These are phyloP conservation scores for Fratercula arctica DNA, from an alignment of 2,797 vertebrate species.

Conservation along the genomic window DNA sequence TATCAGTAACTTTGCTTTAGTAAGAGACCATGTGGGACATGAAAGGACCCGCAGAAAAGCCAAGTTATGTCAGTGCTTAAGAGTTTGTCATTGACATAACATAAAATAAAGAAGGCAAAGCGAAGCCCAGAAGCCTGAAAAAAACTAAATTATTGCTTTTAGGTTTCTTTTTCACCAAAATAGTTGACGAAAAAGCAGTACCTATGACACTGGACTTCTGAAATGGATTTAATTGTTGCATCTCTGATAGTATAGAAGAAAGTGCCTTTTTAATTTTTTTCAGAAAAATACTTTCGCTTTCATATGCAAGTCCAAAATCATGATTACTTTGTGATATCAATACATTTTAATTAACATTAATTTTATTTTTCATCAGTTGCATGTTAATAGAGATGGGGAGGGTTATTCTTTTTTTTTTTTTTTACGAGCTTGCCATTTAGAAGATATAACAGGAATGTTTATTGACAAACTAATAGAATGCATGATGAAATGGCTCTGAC, in stretches of 20 bases:
- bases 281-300: not conserved
- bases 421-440: conserved; percentile 6
- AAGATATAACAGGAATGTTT: conserved; percentile 5
- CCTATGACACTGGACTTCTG: not conserved
- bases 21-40: not conserved
- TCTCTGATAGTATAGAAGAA: not conserved
- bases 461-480: conserved; percentile 47
- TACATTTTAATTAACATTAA: conserved; percentile 44
- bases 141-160: not conserved
- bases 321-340: conserved; percentile 1
- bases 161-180: not conserved
- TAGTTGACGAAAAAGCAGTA: not conserved
- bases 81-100: not conserved
- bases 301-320: conserved; percentile 24
- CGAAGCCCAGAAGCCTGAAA: not conserved
- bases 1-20: not conserved
- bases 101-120: not conserved
- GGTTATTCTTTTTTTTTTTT: not conserved
- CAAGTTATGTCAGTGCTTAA: not conserved
- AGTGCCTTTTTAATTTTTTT: not conserved
- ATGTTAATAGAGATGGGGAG: conserved; percentile 1
- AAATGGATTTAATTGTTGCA: not conserved
- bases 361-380: conserved; percentile 12
- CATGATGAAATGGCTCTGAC: not conserved
- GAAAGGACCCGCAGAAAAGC: not conserved